Percentiles rank a stretch among this genome's conserved stretches.
Evolutionary conservation across 2,113 vertebrate genomes (phyloP).

Genomic region (Ciconia boyciana): DNA sequence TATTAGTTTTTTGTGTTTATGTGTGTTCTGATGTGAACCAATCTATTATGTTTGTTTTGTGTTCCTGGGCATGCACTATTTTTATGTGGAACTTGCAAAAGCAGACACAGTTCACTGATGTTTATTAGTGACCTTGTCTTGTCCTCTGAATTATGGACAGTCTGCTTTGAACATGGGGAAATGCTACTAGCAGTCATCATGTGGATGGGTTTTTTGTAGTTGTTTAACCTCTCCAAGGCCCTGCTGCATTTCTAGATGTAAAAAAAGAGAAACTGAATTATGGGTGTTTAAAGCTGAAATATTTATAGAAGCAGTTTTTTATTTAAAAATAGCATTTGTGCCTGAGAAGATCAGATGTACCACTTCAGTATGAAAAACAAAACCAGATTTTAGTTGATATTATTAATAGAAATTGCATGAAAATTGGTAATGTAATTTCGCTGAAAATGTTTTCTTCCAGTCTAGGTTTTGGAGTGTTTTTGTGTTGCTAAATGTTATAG

Average conservation of each 20-base stretch:
- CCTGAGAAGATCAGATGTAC: conserved; percentile 59
- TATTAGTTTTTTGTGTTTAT: conserved; percentile 32
- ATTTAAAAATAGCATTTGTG: conserved; percentile 65
- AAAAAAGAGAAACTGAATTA: conserved; percentile 44
- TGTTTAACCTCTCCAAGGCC: conserved; percentile 36
- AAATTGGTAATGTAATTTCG: conserved; percentile 8
- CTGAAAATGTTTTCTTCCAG: not conserved
- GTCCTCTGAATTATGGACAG: conserved; percentile 59
- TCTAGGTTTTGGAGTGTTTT: not conserved
- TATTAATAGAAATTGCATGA: conserved; percentile 34
- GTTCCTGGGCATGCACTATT: conserved; percentile 48
- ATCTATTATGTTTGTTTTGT: conserved; percentile 49
- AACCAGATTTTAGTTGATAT: conserved; percentile 52
- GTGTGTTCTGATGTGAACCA: conserved; percentile 37
- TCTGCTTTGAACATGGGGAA: conserved; percentile 37
- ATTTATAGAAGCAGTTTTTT: conserved; percentile 70
- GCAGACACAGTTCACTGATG: conserved; percentile 49
- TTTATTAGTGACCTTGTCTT: conserved; percentile 70
- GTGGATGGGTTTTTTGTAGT: not conserved
- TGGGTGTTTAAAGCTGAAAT: conserved; percentile 62
- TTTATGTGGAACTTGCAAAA: conserved; percentile 61
- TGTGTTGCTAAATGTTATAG: not conserved
- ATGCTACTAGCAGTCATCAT: not conserved
- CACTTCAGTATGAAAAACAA: conserved; percentile 53
- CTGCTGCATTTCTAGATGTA: conserved; percentile 29